phyloP scores from a whole-genome alignment of 1,140 invertebrate genomes.

The Drosophila seguyi region DNA sequence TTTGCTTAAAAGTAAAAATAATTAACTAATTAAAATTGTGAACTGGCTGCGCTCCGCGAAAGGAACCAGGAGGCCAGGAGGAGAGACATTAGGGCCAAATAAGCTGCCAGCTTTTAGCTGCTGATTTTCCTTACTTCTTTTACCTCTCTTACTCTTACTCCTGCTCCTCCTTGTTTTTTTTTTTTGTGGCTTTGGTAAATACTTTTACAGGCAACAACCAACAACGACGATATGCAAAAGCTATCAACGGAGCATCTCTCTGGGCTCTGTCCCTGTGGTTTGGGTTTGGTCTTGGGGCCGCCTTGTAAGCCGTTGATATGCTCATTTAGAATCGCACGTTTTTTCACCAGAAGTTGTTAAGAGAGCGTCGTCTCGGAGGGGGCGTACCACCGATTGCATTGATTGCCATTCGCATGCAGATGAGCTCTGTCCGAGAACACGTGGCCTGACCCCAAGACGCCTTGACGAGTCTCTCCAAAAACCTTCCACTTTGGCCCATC shows the following conservation, averaged over 20 bases:
- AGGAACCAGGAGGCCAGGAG: background rate
- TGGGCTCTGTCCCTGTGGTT: conserved; percentile 29
- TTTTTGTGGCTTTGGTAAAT: conserved; percentile 39
- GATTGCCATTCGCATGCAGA: conserved; percentile 81
- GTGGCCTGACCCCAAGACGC: conserved; percentile 63
- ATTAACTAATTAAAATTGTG: conserved; percentile 84
- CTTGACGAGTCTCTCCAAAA: conserved; percentile 12
- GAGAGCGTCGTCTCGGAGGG: conserved; percentile 11
- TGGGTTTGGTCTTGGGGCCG: conserved; percentile 39
- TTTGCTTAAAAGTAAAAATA: conserved; percentile 84
- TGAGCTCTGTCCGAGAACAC: conserved; percentile 40
- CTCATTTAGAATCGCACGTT: conserved; percentile 84
- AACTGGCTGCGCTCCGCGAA: conserved; percentile 50
- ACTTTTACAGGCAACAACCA: conserved; percentile 39
- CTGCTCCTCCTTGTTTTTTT: background rate
- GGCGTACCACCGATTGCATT: conserved; percentile 59
- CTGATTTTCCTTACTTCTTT: conserved; percentile 8
- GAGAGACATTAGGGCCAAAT: conserved; percentile 75
- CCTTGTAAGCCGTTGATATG: conserved; percentile 82
- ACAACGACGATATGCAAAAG: conserved; percentile 78
- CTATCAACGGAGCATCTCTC: conserved; percentile 77
- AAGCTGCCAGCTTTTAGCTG: conserved; percentile 72
- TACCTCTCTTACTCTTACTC: background rate
- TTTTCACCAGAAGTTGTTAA: conserved; percentile 83
- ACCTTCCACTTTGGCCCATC: conserved; percentile 68